Conservation (phyloP, 2,888 invertebrate species). For the Lumbricus terrestris region DNA sequence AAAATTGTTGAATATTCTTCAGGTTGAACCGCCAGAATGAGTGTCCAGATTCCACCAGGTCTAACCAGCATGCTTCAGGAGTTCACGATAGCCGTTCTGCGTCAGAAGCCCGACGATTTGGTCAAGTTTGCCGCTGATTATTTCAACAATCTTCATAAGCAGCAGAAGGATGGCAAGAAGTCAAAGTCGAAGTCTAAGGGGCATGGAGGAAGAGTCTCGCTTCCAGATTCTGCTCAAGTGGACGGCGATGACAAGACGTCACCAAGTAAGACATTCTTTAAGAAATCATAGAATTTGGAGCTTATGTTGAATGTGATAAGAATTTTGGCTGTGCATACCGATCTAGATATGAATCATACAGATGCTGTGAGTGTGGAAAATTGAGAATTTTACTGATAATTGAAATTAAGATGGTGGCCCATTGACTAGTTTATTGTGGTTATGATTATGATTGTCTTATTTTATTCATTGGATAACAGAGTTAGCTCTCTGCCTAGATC, state of each 20-base stretch:
- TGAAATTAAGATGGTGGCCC: neutral
- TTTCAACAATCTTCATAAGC: conserved; percentile 47
- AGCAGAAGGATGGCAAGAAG: neutral
- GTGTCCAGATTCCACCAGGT: conserved; percentile 56
- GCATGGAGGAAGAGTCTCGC: neutral
- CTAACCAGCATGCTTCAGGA: conserved; percentile 57
- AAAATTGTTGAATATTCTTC: neutral
- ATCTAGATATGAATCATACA: neutral
- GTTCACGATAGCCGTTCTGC: conserved; percentile 57
- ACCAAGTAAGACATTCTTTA: neutral
- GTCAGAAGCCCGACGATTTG: conserved; percentile 53
- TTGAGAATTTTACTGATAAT: neutral
- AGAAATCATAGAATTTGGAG: neutral
- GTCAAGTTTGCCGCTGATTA: conserved; percentile 57
- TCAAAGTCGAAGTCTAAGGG: neutral
- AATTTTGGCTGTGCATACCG: no score
- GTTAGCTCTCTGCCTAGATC: neutral
- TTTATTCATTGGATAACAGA: neutral
- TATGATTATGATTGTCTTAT: neutral
- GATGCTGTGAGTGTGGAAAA: neutral
- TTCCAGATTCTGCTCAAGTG: neutral
- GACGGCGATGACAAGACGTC: neutral
- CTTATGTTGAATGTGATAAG: neutral
- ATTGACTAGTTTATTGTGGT: neutral
- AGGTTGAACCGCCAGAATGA: conserved; percentile 3